phyloP scores from a whole-genome alignment of 2,113 vertebrate species.

The Brachirus orientalis region DNA sequence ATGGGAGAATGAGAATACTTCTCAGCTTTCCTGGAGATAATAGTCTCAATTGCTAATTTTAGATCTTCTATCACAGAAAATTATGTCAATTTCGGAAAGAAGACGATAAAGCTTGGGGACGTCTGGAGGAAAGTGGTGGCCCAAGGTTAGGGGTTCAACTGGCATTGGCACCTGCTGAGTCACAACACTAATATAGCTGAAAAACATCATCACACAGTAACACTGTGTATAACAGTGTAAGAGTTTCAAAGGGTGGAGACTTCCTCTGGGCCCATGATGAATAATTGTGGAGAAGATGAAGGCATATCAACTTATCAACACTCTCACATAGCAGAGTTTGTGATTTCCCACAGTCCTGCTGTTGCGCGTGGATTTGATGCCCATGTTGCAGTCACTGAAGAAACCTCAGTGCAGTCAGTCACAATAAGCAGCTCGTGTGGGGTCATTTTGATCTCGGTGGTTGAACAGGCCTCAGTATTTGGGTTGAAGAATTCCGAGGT shows the following conservation, averaged over 20 bases:
- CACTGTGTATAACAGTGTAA: constrained; percentile 24
- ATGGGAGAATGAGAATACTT: no score
- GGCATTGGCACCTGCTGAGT: not conserved
- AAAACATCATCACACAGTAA: constrained; percentile 33
- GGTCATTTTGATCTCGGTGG: constrained; percentile 27
- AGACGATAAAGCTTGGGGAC: no score
- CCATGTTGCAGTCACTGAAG: constrained; percentile 1
- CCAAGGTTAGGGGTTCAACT: no score
- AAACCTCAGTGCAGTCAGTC: constrained; percentile 46
- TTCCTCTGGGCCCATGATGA: constrained; percentile 46
- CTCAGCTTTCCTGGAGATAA: no score
- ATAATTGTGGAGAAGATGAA: constrained; percentile 42
- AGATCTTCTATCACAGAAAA: no score
- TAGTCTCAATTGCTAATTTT: no score
- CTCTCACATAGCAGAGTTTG: constrained; percentile 22
- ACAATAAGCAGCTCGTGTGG: constrained; percentile 49
- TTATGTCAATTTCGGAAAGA: no score
- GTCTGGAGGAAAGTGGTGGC: no score
- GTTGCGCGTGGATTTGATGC: constrained; percentile 17
- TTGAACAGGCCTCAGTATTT: constrained; percentile 23
- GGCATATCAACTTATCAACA: constrained; percentile 42
- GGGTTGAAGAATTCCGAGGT: constrained; percentile 36
- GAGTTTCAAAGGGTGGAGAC: constrained; percentile 51
- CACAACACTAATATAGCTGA: constrained; percentile 2
- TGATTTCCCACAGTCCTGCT: constrained; percentile 26